Percentiles rank a stretch among this genome's conserved stretches.
Conservation (phyloP, 2,113 vertebrate genomes). For the Crotalus tigris region DNA sequence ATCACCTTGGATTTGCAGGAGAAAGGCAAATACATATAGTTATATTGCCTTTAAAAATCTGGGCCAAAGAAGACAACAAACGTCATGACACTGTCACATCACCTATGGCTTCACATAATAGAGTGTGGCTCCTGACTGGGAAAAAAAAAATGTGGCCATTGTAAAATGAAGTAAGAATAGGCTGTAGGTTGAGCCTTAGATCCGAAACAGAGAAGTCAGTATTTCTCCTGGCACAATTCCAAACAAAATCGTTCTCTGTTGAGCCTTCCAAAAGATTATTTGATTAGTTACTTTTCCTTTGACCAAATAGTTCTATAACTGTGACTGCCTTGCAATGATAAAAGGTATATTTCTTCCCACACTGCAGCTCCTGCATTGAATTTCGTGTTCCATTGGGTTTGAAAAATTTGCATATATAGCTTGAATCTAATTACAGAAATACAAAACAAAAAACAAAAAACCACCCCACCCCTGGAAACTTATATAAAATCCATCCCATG, state of each 20-base stretch:
- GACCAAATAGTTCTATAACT: slow-evolving; percentile 51
- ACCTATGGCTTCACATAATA: not conserved
- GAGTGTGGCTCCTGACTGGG: not conserved
- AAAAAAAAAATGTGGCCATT: not conserved
- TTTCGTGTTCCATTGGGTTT: slow-evolving; percentile 44
- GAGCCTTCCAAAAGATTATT: slow-evolving; percentile 39
- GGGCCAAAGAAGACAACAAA: not conserved
- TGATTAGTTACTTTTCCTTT: slow-evolving; percentile 58
- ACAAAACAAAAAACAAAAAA: slow-evolving; percentile 13
- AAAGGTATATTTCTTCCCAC: slow-evolving; percentile 33
- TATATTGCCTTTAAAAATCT: not conserved
- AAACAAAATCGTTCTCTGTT: slow-evolving; percentile 26
- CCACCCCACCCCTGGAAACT: not conserved
- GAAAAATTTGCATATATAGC: slow-evolving; percentile 41
- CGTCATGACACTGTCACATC: not conserved
- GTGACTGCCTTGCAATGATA: slow-evolving; percentile 39
- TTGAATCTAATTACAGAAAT: slow-evolving; percentile 48
- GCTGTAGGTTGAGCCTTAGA: not conserved
- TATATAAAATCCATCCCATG: slow-evolving; percentile 37
- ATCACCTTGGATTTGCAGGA: not conserved
- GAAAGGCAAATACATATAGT: not conserved
- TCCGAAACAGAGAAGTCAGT: not conserved
- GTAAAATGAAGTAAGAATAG: not conserved
- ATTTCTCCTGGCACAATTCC: not conserved
- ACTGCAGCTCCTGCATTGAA: slow-evolving; percentile 41